phyloP scores from a whole-genome alignment of 2,888 invertebrate species.

The Mycalesis mineus region DNA sequence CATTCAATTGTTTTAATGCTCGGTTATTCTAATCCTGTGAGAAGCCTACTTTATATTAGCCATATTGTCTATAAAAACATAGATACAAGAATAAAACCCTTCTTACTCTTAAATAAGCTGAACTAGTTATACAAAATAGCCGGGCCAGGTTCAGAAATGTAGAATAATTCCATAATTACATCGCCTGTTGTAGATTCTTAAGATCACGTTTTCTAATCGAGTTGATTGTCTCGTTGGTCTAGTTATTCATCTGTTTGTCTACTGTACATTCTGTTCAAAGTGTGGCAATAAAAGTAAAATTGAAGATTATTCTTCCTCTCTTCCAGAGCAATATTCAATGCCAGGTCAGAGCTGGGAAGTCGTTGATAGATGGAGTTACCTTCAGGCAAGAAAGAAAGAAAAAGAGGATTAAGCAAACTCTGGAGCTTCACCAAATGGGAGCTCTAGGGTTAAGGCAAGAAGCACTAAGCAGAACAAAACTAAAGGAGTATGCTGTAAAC shows the following conservation, averaged over 20 bases:
- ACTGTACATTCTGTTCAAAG: background rate
- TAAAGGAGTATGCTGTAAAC: too few species aligned
- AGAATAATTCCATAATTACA: constrained; percentile 17
- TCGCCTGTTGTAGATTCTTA: background rate
- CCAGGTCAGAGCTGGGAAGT: too few species aligned
- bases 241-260: background rate
- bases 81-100: constrained; percentile 2
- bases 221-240: background rate
- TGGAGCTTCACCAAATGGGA: too few species aligned
- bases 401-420: too few species aligned
- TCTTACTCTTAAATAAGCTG: background rate
- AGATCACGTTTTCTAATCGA: background rate
- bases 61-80: background rate
- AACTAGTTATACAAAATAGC: constrained; percentile 11
- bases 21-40: background rate
- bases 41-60: background rate
- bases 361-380: too few species aligned
- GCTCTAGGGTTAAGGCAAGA: too few species aligned
- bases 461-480: too few species aligned
- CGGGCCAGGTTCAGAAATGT: constrained; percentile 2
- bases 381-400: too few species aligned
- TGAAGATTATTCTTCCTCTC: too few species aligned
- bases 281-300: too few species aligned
- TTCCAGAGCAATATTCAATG: too few species aligned
- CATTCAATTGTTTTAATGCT: too few species aligned